Evolutionary conservation across 2,113 vertebrate species (phyloP).

Genomic region (Anser cygnoides): DNA sequence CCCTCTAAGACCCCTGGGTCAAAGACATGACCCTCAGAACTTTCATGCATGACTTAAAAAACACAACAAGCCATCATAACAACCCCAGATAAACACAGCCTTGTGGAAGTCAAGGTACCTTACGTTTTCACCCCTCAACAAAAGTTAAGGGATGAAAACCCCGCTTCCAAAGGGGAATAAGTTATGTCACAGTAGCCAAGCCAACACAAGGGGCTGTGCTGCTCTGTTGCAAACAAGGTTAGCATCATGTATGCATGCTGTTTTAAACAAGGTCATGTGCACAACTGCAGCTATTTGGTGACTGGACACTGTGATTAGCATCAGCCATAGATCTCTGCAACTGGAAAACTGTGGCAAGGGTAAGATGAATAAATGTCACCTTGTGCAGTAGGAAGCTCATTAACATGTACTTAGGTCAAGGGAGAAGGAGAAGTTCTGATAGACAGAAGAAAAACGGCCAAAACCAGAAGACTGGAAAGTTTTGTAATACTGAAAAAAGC

Average conservation of each 20-base stretch:
- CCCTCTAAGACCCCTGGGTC: neutral
- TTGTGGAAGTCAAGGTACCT: neutral
- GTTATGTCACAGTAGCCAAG: neutral
- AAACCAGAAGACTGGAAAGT: neutral
- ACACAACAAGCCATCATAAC: neutral
- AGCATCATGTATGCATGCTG: neutral
- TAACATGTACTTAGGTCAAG: neutral
- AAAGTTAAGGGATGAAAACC: no score
- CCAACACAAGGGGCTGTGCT: neutral
- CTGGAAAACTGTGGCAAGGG: fast-evolving
- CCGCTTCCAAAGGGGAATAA: neutral
- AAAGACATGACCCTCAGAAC: neutral
- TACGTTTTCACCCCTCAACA: neutral
- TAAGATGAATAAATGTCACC: neutral
- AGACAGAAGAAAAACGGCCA: neutral
- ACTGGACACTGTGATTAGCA: neutral
- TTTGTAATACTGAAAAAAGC: neutral
- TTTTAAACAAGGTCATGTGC: neutral
- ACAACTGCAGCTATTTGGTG: neutral
- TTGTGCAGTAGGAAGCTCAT: neutral
- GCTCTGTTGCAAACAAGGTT: neutral
- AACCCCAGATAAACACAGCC: neutral
- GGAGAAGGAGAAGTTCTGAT: neutral
- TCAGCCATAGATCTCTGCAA: neutral
- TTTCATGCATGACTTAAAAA: neutral